Evolutionary conservation across 2,797 vertebrate genomes (phyloP), one percentile per base, ranked within the genome.

Genomic region (Pipistrellus nathusii): DNA sequence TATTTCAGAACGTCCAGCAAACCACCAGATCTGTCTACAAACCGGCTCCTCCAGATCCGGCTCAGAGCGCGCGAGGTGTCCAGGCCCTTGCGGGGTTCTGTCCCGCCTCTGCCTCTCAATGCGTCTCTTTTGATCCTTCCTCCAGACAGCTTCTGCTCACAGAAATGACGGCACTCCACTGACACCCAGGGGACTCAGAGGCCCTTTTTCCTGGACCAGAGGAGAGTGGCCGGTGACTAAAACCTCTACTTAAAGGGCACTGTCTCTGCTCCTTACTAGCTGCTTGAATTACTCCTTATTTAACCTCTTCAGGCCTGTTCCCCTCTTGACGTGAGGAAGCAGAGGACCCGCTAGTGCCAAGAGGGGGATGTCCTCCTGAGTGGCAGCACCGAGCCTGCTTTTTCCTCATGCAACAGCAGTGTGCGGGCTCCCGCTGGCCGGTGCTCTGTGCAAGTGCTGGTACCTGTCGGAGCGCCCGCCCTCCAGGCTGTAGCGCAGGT

Each of bases 401-500:
- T 18, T 2, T 13, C 21, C 6, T 38, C 21, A 55, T 23, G 8
- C 13, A 27, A 14, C 5, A 55, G 12, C 12, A 30, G 12, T 30
- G 59, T 2, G 25, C 59, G 25, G 5, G 57, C 27, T 62, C 57
- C 25, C 12, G 1, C 59, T 30, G 59, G 59, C 53, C 5, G 23
- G 18, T 12, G 23, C 57, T 18, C 57, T 53, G 55, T 5, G 57
- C 32, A 30, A 14, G 27, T 5, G 12, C 59, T 3, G 21, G 32
- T 35, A 99, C 99, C 99, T 99, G 98, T 99, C 99, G 0, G 99
- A 99, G 73, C 99, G 98, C 1, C 98, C 99, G 14, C 99, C 99
- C 97, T 99, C 99, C 97, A 99, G 97, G 98, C 99, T 99, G 98
- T 99, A 99, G 91, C 99, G 99, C 91, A 99, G 98, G 98, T 99